A percentile compares a stretch with the other conserved stretches of the same genome.
Evolutionary conservation across 2,113 vertebrate species (phyloP).

Genomic region (Neopipo cinnamomea): DNA sequence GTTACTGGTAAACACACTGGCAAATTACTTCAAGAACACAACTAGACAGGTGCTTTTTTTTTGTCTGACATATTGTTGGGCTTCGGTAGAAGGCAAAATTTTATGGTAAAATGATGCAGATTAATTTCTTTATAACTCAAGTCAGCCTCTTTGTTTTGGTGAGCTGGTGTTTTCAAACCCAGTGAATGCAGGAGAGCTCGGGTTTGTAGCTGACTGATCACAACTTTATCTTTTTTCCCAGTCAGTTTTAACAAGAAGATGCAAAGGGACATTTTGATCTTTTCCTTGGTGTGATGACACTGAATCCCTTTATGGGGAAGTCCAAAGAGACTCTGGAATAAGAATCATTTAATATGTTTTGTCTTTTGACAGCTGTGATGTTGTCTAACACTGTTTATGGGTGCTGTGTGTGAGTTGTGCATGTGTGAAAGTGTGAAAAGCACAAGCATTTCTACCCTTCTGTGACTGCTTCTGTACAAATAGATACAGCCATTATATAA

Average conservation of each 20-base stretch:
- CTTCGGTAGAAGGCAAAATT: not conserved
- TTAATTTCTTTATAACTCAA: not conserved
- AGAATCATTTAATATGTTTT: not conserved
- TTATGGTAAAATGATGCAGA: not conserved
- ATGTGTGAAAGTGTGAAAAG: constrained; percentile 11
- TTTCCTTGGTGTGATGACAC: not conserved
- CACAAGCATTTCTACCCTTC: not conserved
- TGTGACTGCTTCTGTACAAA: not conserved
- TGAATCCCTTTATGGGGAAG: not conserved
- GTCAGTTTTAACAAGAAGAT: not conserved
- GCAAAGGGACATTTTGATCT: not conserved
- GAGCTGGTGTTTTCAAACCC: not conserved
- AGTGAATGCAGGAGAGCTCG: not conserved
- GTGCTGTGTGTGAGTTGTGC: not conserved
- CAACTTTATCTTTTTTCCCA: not conserved
- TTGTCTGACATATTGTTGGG: not conserved
- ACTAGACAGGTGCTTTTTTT: not conserved
- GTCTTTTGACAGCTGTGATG: not conserved
- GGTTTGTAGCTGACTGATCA: not conserved
- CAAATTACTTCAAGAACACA: not conserved
- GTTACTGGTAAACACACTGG: not conserved
- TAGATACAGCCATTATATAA: not conserved
- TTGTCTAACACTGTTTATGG: not conserved
- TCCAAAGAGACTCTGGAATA: not conserved
- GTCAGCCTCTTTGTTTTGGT: not conserved